These are phyloP conservation scores for Trachurus trachurus DNA, from an alignment of 2,797 vertebrate species.

Conservation along the genomic window DNA sequence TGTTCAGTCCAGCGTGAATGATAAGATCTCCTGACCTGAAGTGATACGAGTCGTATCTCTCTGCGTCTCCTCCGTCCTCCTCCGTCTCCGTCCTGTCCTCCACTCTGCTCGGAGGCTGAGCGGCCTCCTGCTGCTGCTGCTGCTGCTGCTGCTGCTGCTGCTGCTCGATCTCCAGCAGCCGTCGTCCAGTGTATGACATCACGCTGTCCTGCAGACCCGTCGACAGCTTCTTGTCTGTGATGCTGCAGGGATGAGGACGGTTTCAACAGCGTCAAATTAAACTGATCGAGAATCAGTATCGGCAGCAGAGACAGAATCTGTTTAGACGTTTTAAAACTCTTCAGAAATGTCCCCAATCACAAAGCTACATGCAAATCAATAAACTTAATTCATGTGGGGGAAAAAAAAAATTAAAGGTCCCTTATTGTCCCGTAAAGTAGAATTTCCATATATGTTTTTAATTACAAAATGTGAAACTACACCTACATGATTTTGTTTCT, in stretches of 20 bases:
- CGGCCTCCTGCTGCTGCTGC: neutral
- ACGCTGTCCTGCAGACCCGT: constrained; percentile 70
- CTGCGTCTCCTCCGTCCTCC: constrained; percentile 63
- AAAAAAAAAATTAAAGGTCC: too few species aligned
- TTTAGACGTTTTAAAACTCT: too few species aligned
- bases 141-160: constrained; percentile 27
- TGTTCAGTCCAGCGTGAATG: neutral
- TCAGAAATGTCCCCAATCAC: too few species aligned
- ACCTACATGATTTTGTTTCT: too few species aligned
- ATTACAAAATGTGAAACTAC: too few species aligned
- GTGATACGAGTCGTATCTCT: constrained; percentile 74
- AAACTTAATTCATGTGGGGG: too few species aligned
- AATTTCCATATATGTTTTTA: too few species aligned
- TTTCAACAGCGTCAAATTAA: neutral
- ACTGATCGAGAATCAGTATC: neutral
- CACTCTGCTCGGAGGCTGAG: constrained; percentile 13
- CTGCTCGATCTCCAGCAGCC: constrained; percentile 85
- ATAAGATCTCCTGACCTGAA: constrained; percentile 75
- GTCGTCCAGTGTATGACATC: constrained; percentile 79
- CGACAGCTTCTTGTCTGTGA: constrained; percentile 85
- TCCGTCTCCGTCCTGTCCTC: constrained; percentile 66
- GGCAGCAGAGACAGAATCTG: too few species aligned
- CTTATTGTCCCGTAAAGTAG: too few species aligned
- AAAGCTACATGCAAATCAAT: too few species aligned
- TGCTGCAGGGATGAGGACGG: constrained; percentile 73